Evolutionary conservation across 2,113 vertebrate species (phyloP).

Genomic region (Hoplias malabaricus): DNA sequence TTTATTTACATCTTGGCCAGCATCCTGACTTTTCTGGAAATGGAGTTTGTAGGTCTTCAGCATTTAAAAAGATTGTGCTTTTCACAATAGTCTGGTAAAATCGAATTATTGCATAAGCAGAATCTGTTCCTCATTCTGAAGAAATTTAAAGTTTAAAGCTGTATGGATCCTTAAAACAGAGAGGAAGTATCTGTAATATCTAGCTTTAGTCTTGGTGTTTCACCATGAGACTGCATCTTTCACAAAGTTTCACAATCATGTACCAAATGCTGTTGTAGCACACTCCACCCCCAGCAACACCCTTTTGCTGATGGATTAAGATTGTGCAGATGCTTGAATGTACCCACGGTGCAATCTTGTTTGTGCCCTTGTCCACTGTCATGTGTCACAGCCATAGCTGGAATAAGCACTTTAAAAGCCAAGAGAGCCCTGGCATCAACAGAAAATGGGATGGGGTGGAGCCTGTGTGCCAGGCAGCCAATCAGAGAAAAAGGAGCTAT

Average conservation of each 20-base stretch:
- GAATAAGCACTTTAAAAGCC: conserved; percentile 26
- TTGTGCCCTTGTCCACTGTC: conserved; percentile 15
- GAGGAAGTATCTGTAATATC: neutral
- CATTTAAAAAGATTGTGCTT: too few relatives aligned
- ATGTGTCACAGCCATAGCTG: conserved; percentile 22
- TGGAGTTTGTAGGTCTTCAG: too few relatives aligned
- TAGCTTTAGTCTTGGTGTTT: neutral
- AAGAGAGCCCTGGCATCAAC: neutral
- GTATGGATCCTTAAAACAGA: neutral
- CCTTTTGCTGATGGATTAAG: conserved; percentile 11
- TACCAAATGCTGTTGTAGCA: neutral
- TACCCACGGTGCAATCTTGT: conserved; percentile 11
- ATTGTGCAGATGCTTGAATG: conserved; percentile 1
- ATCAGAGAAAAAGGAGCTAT: neutral
- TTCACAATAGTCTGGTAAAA: too few relatives aligned
- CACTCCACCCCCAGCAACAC: neutral
- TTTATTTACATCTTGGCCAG: too few relatives aligned
- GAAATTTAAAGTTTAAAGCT: neutral
- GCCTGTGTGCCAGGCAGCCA: neutral
- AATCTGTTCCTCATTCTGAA: too few relatives aligned
- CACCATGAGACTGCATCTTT: neutral
- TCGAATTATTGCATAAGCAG: too few relatives aligned
- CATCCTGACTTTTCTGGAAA: too few relatives aligned
- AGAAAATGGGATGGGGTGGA: neutral
- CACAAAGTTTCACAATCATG: neutral